Base-by-base conservation (phyloP, 2,888 invertebrate species). In the Anagyrus pseudococci region DNA sequence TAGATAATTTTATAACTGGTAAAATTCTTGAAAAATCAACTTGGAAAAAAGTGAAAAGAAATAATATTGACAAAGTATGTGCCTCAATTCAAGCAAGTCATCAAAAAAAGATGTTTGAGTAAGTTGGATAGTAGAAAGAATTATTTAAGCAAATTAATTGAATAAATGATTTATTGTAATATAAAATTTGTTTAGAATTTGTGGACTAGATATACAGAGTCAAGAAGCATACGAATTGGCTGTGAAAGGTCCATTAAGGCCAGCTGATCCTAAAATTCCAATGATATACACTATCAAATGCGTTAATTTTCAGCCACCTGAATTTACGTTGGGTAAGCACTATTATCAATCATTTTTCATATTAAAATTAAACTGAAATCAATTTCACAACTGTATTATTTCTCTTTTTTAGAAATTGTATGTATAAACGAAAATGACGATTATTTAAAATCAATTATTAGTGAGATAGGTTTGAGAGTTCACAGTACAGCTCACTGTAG, bases 181-280 rank as follows among this genome's bases (percentile, higher is more conserved):
- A 55, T 56, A 56, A 50, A 54, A 58, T 46, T 47, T 26, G 79
- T 82, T 58, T 76, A 91, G 91, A 70, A 75, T 89, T 46, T 86
- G 88, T 70, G 95, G 95, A 23, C 87, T 97, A 0, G 89, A 93
- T 76, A 84, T 92, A 66, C 89, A 93, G 72, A 93, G 93, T 43
- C 93, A 98, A 81, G 87, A 90, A 46, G 95, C 95, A 10, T 98
- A 94, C 80, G 94, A 98, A 61, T 75, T 98, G 62, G 96, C 96
- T 7, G 83, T 87, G 0, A 83, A 89, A 78, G 98, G 98, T 0
- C 84, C 90, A 0, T 85, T 97, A 3, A 84, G 96, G 61, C 96
- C 98, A 0, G 82, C 84, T 0, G 81, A 86, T 60, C 85, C 83
- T 40, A 88, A 89, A 62, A 82, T 89, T 23, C 92, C 96, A 0